These are phyloP conservation scores for Falco punctatus DNA, from an alignment of 2,113 vertebrate genomes.

Conservation along the genomic window DNA sequence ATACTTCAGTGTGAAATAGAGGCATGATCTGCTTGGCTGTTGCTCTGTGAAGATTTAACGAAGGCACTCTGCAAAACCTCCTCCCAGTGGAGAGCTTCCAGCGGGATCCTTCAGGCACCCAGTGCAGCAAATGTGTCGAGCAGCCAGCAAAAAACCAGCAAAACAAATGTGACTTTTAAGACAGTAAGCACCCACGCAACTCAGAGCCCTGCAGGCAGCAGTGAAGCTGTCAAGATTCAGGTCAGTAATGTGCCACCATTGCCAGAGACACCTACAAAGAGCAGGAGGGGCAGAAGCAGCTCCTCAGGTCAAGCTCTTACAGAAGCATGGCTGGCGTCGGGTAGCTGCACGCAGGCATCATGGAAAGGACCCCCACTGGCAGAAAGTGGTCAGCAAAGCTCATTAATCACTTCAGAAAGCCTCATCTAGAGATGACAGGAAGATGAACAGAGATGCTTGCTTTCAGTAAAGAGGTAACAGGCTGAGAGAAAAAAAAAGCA, in stretches of 20 bases:
- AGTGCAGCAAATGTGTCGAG: neutral
- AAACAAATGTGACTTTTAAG: neutral
- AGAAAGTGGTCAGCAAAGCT: neutral
- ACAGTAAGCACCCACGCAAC: neutral
- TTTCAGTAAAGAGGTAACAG: conserved; percentile 23
- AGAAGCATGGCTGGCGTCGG: neutral
- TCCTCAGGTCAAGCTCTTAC: neutral
- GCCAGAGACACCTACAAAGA: neutral
- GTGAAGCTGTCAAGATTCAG: neutral
- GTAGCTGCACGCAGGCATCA: neutral
- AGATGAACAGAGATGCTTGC: conserved; percentile 23
- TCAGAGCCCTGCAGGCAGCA: neutral
- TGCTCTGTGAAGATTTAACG: neutral
- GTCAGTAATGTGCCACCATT: neutral
- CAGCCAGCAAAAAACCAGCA: neutral
- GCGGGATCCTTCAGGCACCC: neutral
- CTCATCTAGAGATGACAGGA: conserved; percentile 35
- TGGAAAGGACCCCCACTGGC: neutral
- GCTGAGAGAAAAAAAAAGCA: neutral
- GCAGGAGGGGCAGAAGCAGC: neutral
- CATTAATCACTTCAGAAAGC: neutral
- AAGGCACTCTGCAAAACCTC: neutral
- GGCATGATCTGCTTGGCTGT: neutral
- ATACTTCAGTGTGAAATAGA: neutral
- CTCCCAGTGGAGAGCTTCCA: neutral